Evolutionary conservation across 1,140 invertebrate genomes (phyloP).

Genomic region (Plodia interpunctella): DNA sequence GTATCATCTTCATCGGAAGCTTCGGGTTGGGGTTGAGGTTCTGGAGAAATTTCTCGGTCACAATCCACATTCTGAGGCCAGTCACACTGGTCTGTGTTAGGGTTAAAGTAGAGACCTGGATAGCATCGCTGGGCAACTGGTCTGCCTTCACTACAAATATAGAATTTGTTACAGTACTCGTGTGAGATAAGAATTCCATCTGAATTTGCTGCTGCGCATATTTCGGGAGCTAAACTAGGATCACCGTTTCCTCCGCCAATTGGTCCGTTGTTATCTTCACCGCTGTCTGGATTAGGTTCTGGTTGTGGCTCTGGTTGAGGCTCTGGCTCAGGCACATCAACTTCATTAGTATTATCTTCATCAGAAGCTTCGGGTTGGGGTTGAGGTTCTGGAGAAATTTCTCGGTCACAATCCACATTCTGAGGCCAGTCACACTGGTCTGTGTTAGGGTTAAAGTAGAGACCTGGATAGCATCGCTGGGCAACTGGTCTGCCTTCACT

Average conservation of each 20-base stretch:
- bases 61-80: conserved; percentile 76
- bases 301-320: neutral
- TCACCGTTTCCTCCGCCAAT: conserved; percentile 24
- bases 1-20: conserved; percentile 9
- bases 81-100: conserved; percentile 24
- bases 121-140: conserved; percentile 20
- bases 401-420: conserved; percentile 62
- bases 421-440: conserved; percentile 56
- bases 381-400: conserved; percentile 8
- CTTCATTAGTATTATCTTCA: conserved; percentile 7
- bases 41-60: conserved; percentile 21
- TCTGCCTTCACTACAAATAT: conserved; percentile 16
- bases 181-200: conserved; percentile 20
- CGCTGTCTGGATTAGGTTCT: conserved; percentile 10
- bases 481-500: conserved; percentile 21
- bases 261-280: conserved; percentile 9
- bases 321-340: neutral
- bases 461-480: conserved; percentile 18
- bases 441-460: conserved; percentile 31
- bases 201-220: conserved; percentile 20
- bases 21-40: conserved; percentile 12
- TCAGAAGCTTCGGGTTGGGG: conserved; percentile 13
- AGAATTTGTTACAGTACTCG: conserved; percentile 25
- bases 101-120: conserved; percentile 19
- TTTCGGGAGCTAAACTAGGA: conserved; percentile 30